Percentiles rank a stretch among this genome's conserved stretches.
Evolutionary conservation across 2,113 vertebrate genomes (phyloP).

Genomic region (Crotophaga sulcirostris): DNA sequence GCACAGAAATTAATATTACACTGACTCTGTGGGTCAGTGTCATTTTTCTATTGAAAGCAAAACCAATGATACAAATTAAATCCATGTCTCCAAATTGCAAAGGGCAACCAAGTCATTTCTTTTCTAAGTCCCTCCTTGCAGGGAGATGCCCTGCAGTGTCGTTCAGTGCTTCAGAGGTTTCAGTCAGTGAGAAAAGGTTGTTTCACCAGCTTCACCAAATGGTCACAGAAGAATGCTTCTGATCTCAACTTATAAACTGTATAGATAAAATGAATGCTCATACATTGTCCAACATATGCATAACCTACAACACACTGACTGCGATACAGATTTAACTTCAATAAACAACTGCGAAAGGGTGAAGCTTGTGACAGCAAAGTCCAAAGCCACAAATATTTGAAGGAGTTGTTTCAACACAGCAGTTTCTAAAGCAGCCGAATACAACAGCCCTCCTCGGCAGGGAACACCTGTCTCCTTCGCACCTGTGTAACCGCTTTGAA

Average conservation of each 20-base stretch:
- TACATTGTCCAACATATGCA: background rate
- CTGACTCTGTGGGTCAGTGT: background rate
- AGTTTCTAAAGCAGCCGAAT: background rate
- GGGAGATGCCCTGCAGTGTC: background rate
- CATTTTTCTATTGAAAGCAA: background rate
- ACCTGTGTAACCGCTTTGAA: background rate
- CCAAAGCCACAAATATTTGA: background rate
- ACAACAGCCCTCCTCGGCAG: background rate
- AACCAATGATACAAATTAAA: background rate
- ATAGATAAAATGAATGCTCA: background rate
- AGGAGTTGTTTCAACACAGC: background rate
- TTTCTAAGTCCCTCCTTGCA: background rate
- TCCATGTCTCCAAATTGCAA: background rate
- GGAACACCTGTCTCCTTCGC: background rate
- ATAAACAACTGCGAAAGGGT: background rate
- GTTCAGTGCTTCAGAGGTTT: background rate
- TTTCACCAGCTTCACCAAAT: background rate
- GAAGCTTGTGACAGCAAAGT: background rate
- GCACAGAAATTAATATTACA: background rate
- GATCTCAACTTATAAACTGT: background rate
- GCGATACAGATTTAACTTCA: background rate
- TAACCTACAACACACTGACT: background rate
- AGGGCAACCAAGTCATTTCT: background rate
- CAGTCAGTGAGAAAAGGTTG: background rate
- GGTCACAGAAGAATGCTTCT: background rate